Evolutionary conservation across 2,113 vertebrate species (phyloP), one percentile per base, ranked within the genome.

Genomic region (Lepus timidus): DNA sequence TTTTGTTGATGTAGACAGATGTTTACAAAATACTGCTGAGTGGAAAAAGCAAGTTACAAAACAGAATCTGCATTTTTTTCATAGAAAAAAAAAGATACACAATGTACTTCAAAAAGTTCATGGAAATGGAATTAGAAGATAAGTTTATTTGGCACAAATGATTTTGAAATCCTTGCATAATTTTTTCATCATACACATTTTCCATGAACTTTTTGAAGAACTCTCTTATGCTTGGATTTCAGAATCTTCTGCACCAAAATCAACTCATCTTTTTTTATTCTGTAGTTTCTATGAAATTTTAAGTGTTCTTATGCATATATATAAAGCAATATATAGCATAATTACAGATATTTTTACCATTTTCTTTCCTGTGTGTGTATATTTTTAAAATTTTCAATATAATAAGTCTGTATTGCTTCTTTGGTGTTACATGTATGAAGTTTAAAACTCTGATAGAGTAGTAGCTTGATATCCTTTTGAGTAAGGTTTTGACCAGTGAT

Each of bases 1-100:
- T 73, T 96, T 92, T 61, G 70, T 78, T 91, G 93, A 91, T 44
- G n/a, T 44, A 90, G 29, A 90, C 90, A 64, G 82, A 70, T 92
- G 78, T 80, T 92, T 88, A 83, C 74, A 90, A 65, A 64, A 75
- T 16, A 25, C 39, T 80, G 25, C 3, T 9, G 55, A 65, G 51
- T 88, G 75, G 76, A 84, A 90, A 78, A 82, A 73, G 22, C n/a
- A 85, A 88, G 73, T 39, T 88, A 75, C 31, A 44, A 73, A 91
- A 82, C 16, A 78, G n/a, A 90, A 64, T 64, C 62, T 70, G 16
- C 12, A 4, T 93, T 93, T 85, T 87, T 58, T 84, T 75, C 71
- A 75, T 55, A 86, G 29, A 76, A 73, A 75, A 91, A 91, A 96
- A 80, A 2, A 61, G 55, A 58, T 58, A 58, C 20, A 20, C 19